phyloP scores from a whole-genome alignment of 2,888 invertebrate genomes.

The Proisotoma minuta region DNA sequence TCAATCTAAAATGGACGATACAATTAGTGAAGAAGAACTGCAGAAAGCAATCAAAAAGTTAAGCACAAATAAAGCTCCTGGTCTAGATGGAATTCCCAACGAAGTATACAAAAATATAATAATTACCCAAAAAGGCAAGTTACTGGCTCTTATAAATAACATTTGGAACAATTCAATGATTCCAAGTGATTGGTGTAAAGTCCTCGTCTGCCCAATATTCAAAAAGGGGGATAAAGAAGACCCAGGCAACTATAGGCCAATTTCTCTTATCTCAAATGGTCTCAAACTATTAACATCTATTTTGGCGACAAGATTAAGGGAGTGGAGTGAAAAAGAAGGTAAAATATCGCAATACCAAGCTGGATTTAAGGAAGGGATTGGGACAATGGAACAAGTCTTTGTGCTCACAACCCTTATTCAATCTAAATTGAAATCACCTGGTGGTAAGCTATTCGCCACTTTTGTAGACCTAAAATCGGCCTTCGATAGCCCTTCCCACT shows the following conservation, averaged over 20 bases:
- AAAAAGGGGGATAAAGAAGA: constrained; percentile 37
- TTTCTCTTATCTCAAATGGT: constrained; percentile 27
- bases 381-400: constrained; percentile 44
- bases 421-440: constrained; percentile 16
- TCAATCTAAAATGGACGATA: background rate
- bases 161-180: background rate
- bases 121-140: background rate
- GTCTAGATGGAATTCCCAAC: background rate
- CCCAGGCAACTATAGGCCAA: constrained; percentile 37
- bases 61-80: background rate
- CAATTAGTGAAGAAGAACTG: background rate
- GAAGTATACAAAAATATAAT: background rate
- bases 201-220: constrained; percentile 29
- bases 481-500: constrained; percentile 39
- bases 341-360: constrained; percentile 45
- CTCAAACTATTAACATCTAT: constrained; percentile 41
- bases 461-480: constrained; percentile 41
- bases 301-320: constrained; percentile 25
- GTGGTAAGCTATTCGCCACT: constrained; percentile 30
- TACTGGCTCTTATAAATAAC: background rate
- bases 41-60: background rate
- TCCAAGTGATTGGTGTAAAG: background rate
- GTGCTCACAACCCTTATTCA: constrained; percentile 28
- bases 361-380: constrained; percentile 38
- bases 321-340: constrained; percentile 33